Base-by-base conservation (phyloP, 2,113 vertebrate genomes). In the Polyodon spathula region DNA sequence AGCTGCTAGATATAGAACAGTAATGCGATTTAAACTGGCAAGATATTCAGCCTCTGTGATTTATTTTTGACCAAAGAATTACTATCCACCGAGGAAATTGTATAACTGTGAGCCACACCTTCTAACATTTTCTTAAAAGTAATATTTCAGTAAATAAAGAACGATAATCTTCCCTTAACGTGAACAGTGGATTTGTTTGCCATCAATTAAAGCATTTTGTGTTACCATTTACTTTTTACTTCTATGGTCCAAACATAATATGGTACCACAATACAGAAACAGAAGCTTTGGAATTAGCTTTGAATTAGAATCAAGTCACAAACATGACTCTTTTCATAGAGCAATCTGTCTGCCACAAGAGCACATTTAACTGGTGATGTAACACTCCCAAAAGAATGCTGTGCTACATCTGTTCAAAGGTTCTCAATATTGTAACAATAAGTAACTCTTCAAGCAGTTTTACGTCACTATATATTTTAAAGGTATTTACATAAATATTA, bases 401-500 rank as follows among this genome's bases (percentile, higher is more conserved):
- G 12, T 5, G 48, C 48, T 50, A 50, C 15, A 50, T 50, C 48
- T 50, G 48, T n/a, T 50, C 48, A 50, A 50, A 50, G 48, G 48
- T 50, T 14, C 14, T 50, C 48, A 50, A n/a, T 6, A 50, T 14
- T 50, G 48, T 50, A 6, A 50, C 14, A n/a, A n/a, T n/a, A n/a
- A n/a, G n/a, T n/a, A 50, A 4, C 48, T 50, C 48, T 50, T 12
- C 48, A 50, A 11, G 15, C 10, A 50, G 15, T 11, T 50, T 11
- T 50, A 14, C 48, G 48, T 50, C 48, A 50, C 6, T 50, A 50
- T n/a, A 11, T 3, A n/a, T 50, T 6, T 50, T 1, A 50, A 50
- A 50, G 48, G 48, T 14, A 50, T 50, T 50, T 4, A 27, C 27
- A 27, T 27, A 27, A 2, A 27, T 27, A 27, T 27, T 27, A 27